Conservation (phyloP, 2,888 invertebrate genomes). For the Trichopria drosophilae region DNA sequence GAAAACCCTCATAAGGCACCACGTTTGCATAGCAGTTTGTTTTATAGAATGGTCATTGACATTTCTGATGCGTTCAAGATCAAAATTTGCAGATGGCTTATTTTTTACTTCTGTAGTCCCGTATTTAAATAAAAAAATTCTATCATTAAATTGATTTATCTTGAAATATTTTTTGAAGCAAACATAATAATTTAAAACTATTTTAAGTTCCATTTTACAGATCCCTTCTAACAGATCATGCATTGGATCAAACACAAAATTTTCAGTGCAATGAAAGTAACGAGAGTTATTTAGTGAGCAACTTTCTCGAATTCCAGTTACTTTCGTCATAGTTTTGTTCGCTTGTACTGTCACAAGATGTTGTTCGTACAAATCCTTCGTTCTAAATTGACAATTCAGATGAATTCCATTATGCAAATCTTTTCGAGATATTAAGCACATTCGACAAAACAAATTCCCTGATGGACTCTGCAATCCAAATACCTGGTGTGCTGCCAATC, state of each 20-base stretch:
- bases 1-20: slow-evolving; percentile 31
- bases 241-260: slow-evolving; percentile 28
- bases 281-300: slow-evolving; percentile 12
- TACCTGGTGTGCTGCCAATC: slow-evolving; percentile 30
- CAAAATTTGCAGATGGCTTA: slow-evolving; percentile 33
- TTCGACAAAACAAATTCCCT: slow-evolving; percentile 5
- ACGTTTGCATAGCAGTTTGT: slow-evolving; percentile 32
- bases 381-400: not conserved
- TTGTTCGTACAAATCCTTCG: not conserved
- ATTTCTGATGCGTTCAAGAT: slow-evolving; percentile 16
- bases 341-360: not conserved
- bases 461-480: slow-evolving; percentile 27
- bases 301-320: slow-evolving; percentile 7
- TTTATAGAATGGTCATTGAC: slow-evolving; percentile 21
- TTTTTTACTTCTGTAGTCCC: slow-evolving; percentile 26
- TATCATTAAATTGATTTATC: slow-evolving; percentile 24
- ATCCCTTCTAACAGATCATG: slow-evolving; percentile 30
- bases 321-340: not conserved
- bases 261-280: slow-evolving; percentile 20
- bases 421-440: slow-evolving; percentile 4
- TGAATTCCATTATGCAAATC: not conserved
- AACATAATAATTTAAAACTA: slow-evolving; percentile 23
- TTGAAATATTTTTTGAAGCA: slow-evolving; percentile 7
- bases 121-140: slow-evolving; percentile 24
- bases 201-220: slow-evolving; percentile 25